phyloP scores from a whole-genome alignment of 1,140 invertebrate genomes.

The Cotesia chilonis region DNA sequence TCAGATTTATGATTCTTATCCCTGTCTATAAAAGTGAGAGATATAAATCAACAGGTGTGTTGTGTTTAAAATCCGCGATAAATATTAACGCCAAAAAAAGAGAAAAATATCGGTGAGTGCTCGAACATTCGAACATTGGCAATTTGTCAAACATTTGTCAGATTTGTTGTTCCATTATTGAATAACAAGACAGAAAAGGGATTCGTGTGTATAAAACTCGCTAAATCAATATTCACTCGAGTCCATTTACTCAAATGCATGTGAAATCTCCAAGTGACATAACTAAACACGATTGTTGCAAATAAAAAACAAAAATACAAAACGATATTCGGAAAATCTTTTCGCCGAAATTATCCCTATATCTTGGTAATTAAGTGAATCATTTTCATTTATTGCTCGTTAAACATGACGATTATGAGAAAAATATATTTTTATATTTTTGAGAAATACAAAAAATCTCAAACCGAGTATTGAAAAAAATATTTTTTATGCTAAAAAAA shows the following conservation, averaged over 20 bases:
- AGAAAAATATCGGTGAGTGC: background rate
- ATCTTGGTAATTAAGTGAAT: too few species aligned
- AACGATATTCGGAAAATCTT: background rate
- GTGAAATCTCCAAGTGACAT: too few species aligned
- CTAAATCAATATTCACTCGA: too few species aligned
- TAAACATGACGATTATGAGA: too few species aligned
- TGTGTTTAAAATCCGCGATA: constrained; percentile 2
- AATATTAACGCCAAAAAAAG: background rate
- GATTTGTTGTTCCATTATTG: too few species aligned
- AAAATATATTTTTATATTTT: too few species aligned
- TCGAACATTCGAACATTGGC: background rate
- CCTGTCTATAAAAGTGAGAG: background rate
- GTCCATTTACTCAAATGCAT: too few species aligned
- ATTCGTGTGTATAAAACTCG: background rate
- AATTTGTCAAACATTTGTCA: background rate
- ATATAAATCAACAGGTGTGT: constrained; percentile 31
- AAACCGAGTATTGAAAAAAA: too few species aligned
- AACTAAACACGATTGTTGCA: background rate
- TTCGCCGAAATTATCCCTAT: too few species aligned
- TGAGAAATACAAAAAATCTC: background rate
- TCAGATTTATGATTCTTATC: background rate
- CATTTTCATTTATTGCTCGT: too few species aligned
- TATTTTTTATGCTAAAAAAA: too few species aligned
- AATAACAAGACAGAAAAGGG: too few species aligned
- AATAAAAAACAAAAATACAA: constrained; percentile 3